A percentile compares a stretch with the other conserved stretches of the same genome.
Evolutionary conservation across 2,888 invertebrate species (phyloP).

Genomic region (Eretmocerus hayati): DNA sequence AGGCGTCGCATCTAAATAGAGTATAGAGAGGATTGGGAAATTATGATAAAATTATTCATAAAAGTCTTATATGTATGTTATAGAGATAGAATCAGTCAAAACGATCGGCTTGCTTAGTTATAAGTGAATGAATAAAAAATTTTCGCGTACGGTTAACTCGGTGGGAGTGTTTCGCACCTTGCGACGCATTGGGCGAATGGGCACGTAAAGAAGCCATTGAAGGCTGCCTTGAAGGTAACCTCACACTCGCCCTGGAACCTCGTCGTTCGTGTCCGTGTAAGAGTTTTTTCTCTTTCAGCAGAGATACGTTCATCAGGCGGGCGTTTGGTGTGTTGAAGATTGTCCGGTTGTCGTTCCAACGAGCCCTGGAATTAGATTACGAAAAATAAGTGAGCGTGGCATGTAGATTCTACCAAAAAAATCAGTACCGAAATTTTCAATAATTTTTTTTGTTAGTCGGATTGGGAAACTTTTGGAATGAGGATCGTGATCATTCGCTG

Average conservation of each 20-base stretch:
- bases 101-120: slow-evolving; percentile 43
- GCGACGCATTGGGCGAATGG: slow-evolving; percentile 64
- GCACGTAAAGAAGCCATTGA: slow-evolving; percentile 79
- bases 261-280: slow-evolving; percentile 71
- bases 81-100: slow-evolving; percentile 5
- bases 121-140: slow-evolving; percentile 34
- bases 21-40: neutral
- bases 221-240: slow-evolving; percentile 76
- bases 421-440: too few species aligned
- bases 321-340: slow-evolving; percentile 94
- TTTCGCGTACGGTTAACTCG: slow-evolving; percentile 43
- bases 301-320: slow-evolving; percentile 84
- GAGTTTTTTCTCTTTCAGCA: slow-evolving; percentile 73
- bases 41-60: neutral
- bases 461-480: too few species aligned
- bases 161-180: slow-evolving; percentile 54
- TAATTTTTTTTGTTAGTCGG: too few species aligned
- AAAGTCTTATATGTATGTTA: neutral
- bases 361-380: slow-evolving; percentile 67
- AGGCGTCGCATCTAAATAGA: too few species aligned
- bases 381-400: too few species aligned
- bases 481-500: too few species aligned
- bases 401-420: too few species aligned
- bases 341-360: slow-evolving; percentile 86
- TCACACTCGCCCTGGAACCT: slow-evolving; percentile 70